Percentiles rank a stretch among this genome's conserved stretches.
Evolutionary conservation across 2,797 vertebrate genomes (phyloP).

Genomic region (Gambelia wislizenii): DNA sequence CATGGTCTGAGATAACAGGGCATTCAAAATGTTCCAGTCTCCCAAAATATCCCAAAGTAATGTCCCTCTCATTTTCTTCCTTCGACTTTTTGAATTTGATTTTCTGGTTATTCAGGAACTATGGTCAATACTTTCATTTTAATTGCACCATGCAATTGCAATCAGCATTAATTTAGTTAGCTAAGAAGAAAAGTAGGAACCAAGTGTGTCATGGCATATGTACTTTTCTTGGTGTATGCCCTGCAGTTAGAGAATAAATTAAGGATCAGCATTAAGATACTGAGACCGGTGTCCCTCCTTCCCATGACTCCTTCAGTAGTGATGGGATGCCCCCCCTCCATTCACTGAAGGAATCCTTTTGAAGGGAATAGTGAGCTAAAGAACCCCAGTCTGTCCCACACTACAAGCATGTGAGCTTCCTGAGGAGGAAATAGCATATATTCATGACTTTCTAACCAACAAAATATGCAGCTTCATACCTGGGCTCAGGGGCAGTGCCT

Average conservation of each 20-base stretch:
- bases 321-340: too few species aligned
- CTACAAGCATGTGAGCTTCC: background rate
- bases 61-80: background rate
- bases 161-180: constrained; percentile 15
- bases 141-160: constrained; percentile 22
- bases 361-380: background rate
- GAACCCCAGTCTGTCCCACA: too few species aligned
- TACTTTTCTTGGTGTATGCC: too few species aligned
- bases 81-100: constrained; percentile 16
- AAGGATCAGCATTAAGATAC: background rate
- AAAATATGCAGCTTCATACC: background rate
- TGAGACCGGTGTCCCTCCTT: too few species aligned
- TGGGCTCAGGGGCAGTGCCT: background rate
- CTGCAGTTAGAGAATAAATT: background rate
- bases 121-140: constrained; percentile 13
- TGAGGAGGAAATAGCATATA: background rate
- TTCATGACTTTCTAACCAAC: background rate
- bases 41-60: background rate
- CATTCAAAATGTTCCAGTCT: background rate
- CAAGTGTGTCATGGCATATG: background rate
- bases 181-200: background rate
- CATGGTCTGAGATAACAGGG: constrained; percentile 1
- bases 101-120: background rate
- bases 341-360: background rate
- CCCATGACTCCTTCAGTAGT: too few species aligned